phyloP scores from a whole-genome alignment of 2,888 invertebrate genomes.

The Phoenoteleia sp. region DNA sequence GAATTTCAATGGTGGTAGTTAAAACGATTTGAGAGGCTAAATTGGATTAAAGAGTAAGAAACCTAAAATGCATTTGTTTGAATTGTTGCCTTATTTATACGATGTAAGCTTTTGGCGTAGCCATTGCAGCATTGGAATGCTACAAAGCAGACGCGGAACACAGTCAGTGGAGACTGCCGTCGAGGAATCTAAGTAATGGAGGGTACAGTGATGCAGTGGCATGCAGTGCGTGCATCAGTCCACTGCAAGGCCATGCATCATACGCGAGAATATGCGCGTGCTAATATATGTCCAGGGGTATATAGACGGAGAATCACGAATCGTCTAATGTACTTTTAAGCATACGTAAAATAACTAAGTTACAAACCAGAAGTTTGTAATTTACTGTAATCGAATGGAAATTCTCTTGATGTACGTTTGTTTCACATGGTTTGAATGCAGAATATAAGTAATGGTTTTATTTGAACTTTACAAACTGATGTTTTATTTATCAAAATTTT shows the following conservation, averaged over 20 bases:
- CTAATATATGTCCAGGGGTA: conserved; percentile 22
- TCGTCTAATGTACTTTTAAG: conserved; percentile 35
- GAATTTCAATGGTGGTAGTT: too few relatives aligned
- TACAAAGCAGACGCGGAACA: conserved; percentile 42
- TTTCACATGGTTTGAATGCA: too few relatives aligned
- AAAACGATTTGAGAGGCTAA: too few relatives aligned
- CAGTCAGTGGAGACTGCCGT: conserved; percentile 46
- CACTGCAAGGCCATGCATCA: conserved; percentile 41
- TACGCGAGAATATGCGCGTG: conserved; percentile 42
- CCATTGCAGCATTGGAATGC: conserved; percentile 26
- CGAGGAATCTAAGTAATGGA: conserved; percentile 78
- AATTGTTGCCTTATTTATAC: neutral
- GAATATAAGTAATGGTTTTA: too few relatives aligned
- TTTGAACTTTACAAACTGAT: too few relatives aligned
- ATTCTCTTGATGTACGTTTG: neutral
- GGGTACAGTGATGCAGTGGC: conserved; percentile 74
- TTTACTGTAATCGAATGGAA: neutral
- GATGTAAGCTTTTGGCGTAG: conserved; percentile 15
- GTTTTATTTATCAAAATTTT: too few relatives aligned
- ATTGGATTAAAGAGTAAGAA: too few relatives aligned
- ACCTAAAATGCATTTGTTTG: neutral
- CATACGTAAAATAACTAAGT: neutral
- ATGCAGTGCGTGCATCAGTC: conserved; percentile 70
- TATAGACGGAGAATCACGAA: neutral
- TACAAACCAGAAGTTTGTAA: neutral